Conservation (phyloP, 2,797 vertebrate species). For the Enteromius unitaeniatus region DNA sequence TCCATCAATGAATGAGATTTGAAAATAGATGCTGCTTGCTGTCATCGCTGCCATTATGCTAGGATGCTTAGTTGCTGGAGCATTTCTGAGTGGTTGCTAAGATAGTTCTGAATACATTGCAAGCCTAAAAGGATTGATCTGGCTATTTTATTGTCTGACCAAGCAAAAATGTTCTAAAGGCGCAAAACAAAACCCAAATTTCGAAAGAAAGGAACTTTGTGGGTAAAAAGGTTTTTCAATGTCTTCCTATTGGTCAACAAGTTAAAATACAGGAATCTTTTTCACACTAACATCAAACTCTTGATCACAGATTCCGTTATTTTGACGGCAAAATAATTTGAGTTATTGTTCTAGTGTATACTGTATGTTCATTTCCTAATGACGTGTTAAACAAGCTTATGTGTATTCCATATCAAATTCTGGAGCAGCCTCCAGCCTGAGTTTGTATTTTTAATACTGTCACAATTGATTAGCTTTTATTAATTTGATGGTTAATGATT, state of each 20-base stretch:
- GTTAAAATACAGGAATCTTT: neutral
- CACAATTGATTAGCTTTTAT: neutral
- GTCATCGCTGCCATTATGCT: neutral
- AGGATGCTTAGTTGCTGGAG: neutral
- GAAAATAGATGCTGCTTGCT: neutral
- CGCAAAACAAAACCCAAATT: neutral
- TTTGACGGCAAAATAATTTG: neutral
- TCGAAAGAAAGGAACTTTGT: neutral
- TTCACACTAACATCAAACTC: neutral
- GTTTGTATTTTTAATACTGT: neutral
- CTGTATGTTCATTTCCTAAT: neutral
- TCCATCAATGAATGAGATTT: slow-evolving; percentile 21
- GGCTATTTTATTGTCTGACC: neutral
- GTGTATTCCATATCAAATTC: neutral
- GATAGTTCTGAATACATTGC: neutral
- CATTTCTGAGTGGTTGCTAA: neutral
- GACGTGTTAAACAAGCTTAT: neutral
- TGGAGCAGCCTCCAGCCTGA: neutral
- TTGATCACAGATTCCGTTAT: neutral
- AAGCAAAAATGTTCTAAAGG: neutral
- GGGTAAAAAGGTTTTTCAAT: neutral
- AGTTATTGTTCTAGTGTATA: neutral
- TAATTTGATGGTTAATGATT: no score
- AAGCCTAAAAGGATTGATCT: neutral
- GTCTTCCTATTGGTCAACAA: neutral